Evolutionary conservation across 2,797 vertebrate genomes (phyloP), one percentile per base, ranked within the genome.

Genomic region (Poliocrania exsul): DNA sequence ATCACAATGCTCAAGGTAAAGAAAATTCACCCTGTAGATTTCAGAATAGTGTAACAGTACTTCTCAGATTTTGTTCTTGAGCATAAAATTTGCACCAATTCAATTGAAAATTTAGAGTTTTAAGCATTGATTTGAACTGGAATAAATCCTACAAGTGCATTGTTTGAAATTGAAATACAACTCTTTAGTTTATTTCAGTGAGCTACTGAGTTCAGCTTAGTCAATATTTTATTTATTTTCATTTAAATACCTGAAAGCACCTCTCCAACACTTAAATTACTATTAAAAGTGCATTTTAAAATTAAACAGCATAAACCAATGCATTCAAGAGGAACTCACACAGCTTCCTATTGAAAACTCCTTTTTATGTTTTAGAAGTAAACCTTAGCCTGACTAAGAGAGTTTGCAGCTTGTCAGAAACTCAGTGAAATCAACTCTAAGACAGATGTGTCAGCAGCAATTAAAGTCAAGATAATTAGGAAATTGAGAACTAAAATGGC

Each of bases 381-480:
- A 64, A 74, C 29, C 26, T 72, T 35, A 40, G 16, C 16, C 15
- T 54, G 29, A n/a, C 16, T 64, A 49, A 90, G 8, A 86, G 33
- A 49, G 56, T 86, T 88, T 80, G 44, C 35, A 91, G 71, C 44
- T 85, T 66, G 62, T 92, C 74, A 95, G 70, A 81, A 92, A 60
- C 56, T 71, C 56, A 65, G 18, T 51, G 72, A 90, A 91, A 86
- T 10, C 33, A 82, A 46, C 24, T 82, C 46, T 19, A 70, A 90
- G 86, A 86, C 88, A 90, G 62, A 92, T 86, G 88, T 79, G 60
- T 56, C 90, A 88, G 56, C 35, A 81, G 51, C 67, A 85, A 73
- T 95, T 94, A 87, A 95, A 91, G 84, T 91, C 77, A 60, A 96
- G 82, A 83, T 91, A 90, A 95, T 94, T 88, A 88, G 81, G 57